Percentiles rank a stretch among this genome's conserved stretches.
phyloP scores from a whole-genome alignment of 2,113 vertebrate genomes.

The Bolborhynchus lineola region DNA sequence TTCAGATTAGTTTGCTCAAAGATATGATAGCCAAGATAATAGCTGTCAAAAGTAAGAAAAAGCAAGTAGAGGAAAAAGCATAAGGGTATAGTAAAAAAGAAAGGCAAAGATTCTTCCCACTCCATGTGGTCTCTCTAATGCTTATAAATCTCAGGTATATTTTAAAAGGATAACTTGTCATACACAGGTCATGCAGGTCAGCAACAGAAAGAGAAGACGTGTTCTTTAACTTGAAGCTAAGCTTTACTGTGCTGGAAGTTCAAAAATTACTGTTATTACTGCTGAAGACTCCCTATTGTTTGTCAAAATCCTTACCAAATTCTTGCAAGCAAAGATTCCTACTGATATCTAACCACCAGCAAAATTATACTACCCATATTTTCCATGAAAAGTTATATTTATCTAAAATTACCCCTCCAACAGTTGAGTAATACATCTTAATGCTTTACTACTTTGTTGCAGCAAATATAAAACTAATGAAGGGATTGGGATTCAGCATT shows the following conservation, averaged over 20 bases:
- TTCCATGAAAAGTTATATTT: background rate
- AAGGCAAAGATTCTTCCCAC: background rate
- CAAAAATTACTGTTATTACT: background rate
- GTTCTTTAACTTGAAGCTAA: background rate
- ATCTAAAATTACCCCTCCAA: background rate
- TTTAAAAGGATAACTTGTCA: background rate
- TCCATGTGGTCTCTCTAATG: background rate
- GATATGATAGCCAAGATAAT: background rate
- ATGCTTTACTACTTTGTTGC: background rate
- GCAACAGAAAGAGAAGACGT: background rate
- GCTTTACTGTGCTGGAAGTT: background rate
- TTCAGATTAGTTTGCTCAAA: background rate
- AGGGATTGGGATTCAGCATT: background rate
- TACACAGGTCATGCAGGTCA: background rate
- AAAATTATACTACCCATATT: background rate
- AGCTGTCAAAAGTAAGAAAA: background rate
- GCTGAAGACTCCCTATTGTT: background rate
- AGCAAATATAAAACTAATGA: constrained; percentile 8
- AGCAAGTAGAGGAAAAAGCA: background rate
- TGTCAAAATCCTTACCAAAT: background rate
- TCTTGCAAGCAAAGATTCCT: background rate
- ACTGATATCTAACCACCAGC: background rate
- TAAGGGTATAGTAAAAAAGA: background rate
- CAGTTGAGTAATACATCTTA: background rate
- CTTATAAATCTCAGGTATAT: background rate